Evolutionary conservation across 2,797 vertebrate genomes (phyloP).

Genomic region (Apogon hyalosoma): DNA sequence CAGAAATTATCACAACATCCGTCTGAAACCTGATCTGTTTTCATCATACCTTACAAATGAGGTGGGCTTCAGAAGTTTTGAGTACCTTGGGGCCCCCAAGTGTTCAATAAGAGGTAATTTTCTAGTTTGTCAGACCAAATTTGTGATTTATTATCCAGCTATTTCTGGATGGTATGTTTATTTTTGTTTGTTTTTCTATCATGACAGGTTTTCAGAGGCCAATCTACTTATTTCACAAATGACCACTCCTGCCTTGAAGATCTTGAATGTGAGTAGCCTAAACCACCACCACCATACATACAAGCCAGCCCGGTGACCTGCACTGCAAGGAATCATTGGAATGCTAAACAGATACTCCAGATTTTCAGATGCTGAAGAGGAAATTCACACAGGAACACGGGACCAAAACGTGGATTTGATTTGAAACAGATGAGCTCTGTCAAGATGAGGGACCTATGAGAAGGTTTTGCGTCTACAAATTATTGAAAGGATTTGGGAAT

Average conservation of each 20-base stretch:
- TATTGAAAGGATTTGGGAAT: conserved; percentile 4
- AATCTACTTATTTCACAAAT: conserved; percentile 92
- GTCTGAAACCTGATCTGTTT: conserved; percentile 91
- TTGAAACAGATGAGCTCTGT: conserved; percentile 29
- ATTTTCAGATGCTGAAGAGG: conserved; percentile 36
- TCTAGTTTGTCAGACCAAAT: not conserved
- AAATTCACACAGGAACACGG: conserved; percentile 44
- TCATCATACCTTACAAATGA: conserved; percentile 88
- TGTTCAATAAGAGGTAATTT: conserved; percentile 87
- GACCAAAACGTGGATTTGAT: conserved; percentile 64
- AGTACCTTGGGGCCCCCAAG: conserved; percentile 88
- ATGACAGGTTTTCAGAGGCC: conserved; percentile 91
- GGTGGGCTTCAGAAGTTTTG: conserved; percentile 91
- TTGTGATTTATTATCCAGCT: not conserved
- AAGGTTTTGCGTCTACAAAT: conserved; percentile 19
- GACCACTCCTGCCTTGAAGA: conserved; percentile 72
- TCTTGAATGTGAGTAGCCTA: conserved; percentile 69
- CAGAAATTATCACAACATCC: conserved; percentile 89
- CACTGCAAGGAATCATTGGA: conserved; percentile 48
- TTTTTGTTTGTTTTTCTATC: not conserved
- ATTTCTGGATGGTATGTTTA: not conserved
- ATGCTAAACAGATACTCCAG: conserved; percentile 27
- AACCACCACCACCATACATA: conserved; percentile 40
- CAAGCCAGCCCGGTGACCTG: conserved; percentile 50
- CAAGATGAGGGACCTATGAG: conserved; percentile 23